A percentile compares a stretch with the other conserved stretches of the same genome.
phyloP scores from a whole-genome alignment of 2,888 invertebrate genomes.

The Eupithecia tripunctaria region DNA sequence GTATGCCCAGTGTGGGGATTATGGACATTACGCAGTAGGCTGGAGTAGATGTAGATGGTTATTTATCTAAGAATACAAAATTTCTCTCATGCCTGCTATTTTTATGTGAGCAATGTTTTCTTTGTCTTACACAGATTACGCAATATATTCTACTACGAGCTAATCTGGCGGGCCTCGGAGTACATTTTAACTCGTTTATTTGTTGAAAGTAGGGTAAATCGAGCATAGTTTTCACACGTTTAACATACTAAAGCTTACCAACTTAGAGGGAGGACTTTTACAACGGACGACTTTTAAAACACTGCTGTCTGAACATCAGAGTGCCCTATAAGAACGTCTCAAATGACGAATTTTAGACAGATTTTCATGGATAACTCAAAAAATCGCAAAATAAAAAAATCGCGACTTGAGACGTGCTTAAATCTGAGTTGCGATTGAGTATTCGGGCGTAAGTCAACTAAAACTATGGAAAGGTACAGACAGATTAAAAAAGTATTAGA shows the following conservation, averaged over 20 bases:
- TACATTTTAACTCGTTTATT: conserved; percentile 43
- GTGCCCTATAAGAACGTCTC: too few species aligned
- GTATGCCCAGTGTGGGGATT: too few species aligned
- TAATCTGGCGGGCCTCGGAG: conserved; percentile 34
- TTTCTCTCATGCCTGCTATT: background rate
- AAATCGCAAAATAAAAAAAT: too few species aligned
- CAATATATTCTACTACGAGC: conserved; percentile 28
- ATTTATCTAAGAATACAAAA: background rate
- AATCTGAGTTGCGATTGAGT: too few species aligned
- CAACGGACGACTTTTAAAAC: conserved; percentile 15
- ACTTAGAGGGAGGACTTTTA: conserved; percentile 39
- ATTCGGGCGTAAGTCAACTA: too few species aligned
- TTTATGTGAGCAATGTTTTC: background rate
- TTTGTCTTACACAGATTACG: conserved; percentile 11
- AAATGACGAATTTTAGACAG: too few species aligned
- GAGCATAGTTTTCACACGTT: conserved; percentile 49
- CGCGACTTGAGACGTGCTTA: too few species aligned
- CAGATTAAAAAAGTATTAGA: too few species aligned
- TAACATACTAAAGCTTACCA: conserved; percentile 45
- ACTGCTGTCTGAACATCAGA: background rate
- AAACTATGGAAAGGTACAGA: too few species aligned
- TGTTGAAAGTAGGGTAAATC: conserved; percentile 46
- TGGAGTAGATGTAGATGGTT: too few species aligned
- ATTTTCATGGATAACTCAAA: too few species aligned
- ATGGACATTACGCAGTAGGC: too few species aligned